Base-by-base conservation (phyloP, 2,888 invertebrate species). In the Cosmia trapezina region DNA sequence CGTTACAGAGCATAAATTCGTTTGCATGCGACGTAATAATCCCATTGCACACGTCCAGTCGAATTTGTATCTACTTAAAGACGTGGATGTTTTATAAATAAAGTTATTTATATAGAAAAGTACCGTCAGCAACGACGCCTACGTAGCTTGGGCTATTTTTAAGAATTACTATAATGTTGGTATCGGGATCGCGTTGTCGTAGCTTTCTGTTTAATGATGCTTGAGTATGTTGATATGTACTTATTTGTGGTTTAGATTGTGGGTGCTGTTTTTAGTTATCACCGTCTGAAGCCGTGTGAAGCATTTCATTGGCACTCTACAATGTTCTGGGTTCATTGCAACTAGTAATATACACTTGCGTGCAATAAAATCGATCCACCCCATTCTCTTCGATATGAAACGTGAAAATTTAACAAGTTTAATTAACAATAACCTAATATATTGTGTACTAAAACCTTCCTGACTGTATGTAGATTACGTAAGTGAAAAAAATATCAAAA, bases 41-140 rank as follows among this genome's bases (percentile, higher is more conserved):
- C 85, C 80, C 73, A 68, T 69, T 89, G 90, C 89, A 87, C 89
- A 88, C 89, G 89, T 70, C 78, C 68, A 76, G 71, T 76, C 63
- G 80, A 83, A 79, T 73, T 76, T 80, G 76, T 80, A 76, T 84
- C 80, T 86, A 83, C 82, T 84, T 83, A 83, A 84, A 86, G 86
- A 88, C 78, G 87, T 85, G 87, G 81, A 84, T 85, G 83, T 87
- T 85, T 88, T 89, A 90, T 87, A 85, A 89, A 90, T 90, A 90
- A 87, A 77, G 57, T 73, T 83, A 85, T 86, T 83, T 83, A 76
- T 83, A 87, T 88, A 86, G 88, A 85, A 84, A 83, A 83, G 86
- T 86, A 86, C 78, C 88, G 86, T 86, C 85, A 83, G 81, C 67
- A 78, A 64, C 63, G 43, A 75, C 88, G 83, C 89, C 88, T 88